Percentiles rank a stretch among this genome's conserved stretches.
These are phyloP conservation scores for Ursus arctos DNA, from an alignment of 2,113 vertebrate species.

Conservation along the genomic window DNA sequence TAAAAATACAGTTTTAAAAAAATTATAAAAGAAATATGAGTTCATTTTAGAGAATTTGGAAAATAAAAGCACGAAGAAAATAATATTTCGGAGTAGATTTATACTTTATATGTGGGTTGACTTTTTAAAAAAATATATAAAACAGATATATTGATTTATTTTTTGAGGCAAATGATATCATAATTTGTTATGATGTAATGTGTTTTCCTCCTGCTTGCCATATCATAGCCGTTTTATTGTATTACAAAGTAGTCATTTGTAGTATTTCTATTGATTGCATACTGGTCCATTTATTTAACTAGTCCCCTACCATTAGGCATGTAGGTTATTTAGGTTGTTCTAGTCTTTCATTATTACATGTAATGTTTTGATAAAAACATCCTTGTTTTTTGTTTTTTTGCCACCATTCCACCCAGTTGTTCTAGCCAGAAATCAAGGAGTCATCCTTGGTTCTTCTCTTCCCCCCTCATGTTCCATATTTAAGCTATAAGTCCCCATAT, in stretches of 20 bases:
- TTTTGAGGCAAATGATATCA: background rate
- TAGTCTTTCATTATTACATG: background rate
- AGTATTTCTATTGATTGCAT: background rate
- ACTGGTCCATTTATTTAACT: background rate
- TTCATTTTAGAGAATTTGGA: slow-evolving; percentile 1
- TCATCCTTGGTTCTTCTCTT: background rate
- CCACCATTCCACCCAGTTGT: background rate
- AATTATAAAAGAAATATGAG: background rate
- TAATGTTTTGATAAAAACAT: background rate
- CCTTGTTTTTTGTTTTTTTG: background rate
- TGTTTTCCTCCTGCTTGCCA: background rate
- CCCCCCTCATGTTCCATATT: background rate
- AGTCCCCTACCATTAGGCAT: background rate
- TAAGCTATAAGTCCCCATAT: background rate
- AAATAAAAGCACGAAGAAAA: background rate
- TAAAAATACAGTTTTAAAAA: background rate
- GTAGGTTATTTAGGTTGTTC: background rate
- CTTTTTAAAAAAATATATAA: background rate
- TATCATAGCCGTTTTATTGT: background rate
- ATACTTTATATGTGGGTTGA: background rate
- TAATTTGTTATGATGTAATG: background rate
- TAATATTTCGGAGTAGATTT: background rate
- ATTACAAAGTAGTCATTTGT: background rate
- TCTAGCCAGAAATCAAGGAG: background rate
- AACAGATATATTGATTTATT: background rate